Percentiles rank a stretch among this genome's conserved stretches.
Conservation (phyloP, 2,888 invertebrate genomes). For the Chaetoderma sp. region DNA sequence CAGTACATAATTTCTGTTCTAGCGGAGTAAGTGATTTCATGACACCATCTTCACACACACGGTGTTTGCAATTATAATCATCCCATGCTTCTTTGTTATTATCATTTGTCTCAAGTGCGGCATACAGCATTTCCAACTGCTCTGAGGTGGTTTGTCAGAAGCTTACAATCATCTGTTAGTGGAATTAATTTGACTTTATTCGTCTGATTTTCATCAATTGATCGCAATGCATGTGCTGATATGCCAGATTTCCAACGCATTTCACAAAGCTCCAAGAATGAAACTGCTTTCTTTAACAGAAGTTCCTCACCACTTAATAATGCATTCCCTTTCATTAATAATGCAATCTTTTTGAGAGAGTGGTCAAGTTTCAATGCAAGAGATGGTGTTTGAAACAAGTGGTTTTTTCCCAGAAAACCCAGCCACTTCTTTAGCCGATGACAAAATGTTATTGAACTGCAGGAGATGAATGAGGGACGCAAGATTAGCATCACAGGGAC, state of each 20-base stretch:
- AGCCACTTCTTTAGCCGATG: background rate
- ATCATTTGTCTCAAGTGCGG: background rate
- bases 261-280: background rate
- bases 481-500: background rate
- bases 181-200: background rate
- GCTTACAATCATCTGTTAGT: background rate
- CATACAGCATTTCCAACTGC: background rate
- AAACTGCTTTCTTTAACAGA: background rate
- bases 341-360: background rate
- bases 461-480: background rate
- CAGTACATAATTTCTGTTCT: slow-evolving; percentile 10
- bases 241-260: background rate
- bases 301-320: background rate
- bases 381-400: background rate
- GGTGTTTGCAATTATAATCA: background rate
- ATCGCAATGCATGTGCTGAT: background rate
- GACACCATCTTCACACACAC: background rate
- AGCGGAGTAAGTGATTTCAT: background rate
- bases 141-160: background rate
- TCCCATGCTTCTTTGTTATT: background rate
- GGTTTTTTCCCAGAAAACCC: background rate
- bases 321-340: background rate
- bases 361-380: background rate
- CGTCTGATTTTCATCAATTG: background rate
- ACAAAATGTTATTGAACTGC: background rate